These are phyloP conservation scores for Ataeniobius toweri DNA, from an alignment of 2,797 vertebrate species.

Conservation along the genomic window DNA sequence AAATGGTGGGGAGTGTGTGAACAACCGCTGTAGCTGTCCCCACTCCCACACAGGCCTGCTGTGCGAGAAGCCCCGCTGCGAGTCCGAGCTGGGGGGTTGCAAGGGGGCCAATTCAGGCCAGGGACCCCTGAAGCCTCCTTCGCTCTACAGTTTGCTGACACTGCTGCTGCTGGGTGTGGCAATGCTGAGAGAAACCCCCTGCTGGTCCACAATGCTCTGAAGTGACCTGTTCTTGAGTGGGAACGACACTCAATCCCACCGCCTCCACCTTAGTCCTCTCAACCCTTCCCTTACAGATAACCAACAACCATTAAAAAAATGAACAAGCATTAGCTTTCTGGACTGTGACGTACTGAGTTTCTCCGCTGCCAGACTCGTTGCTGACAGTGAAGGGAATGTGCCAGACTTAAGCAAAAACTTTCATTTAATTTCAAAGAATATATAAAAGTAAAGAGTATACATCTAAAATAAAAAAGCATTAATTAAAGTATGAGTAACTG, in stretches of 20 bases:
- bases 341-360: constrained; percentile 70
- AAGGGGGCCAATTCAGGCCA: constrained; percentile 73
- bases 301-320: constrained; percentile 59
- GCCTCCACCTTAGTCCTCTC: constrained; percentile 37
- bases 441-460: constrained; percentile 66
- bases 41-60: constrained; percentile 87
- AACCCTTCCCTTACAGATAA: constrained; percentile 40
- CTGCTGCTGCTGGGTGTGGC: constrained; percentile 67
- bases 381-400: constrained; percentile 71
- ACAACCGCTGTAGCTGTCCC: constrained; percentile 91
- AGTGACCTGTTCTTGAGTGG: constrained; percentile 57
- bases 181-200: constrained; percentile 71
- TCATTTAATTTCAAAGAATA: constrained; percentile 74
- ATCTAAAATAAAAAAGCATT: constrained; percentile 68
- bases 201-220: constrained; percentile 74
- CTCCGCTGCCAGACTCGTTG: constrained; percentile 58
- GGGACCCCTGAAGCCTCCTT: constrained; percentile 30
- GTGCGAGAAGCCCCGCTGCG: constrained; percentile 91
- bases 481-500: constrained; percentile 60
- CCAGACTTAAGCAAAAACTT: constrained; percentile 65
- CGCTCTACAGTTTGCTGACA: constrained; percentile 47
- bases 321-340: constrained; percentile 70
- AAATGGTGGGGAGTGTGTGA: constrained; percentile 92
- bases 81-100: constrained; percentile 86
- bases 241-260: constrained; percentile 33